A percentile compares a stretch with the other conserved stretches of the same genome.
phyloP scores from a whole-genome alignment of 2,797 vertebrate genomes.

The Squalus acanthias region DNA sequence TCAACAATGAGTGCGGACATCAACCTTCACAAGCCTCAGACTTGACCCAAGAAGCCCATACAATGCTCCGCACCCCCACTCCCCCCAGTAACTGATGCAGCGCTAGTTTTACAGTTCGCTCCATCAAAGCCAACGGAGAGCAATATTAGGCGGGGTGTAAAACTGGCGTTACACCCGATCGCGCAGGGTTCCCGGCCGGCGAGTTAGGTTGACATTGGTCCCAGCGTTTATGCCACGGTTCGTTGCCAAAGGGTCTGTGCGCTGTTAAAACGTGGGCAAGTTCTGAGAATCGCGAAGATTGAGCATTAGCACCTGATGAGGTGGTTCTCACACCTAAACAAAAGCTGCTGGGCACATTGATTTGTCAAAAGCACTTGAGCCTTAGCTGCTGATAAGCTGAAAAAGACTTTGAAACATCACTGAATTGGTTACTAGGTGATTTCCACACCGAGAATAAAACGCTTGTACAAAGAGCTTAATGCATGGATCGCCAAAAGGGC shows the following conservation, averaged over 20 bases:
- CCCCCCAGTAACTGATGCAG: background rate
- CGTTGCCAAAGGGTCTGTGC: too few relatives aligned
- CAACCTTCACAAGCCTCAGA: background rate
- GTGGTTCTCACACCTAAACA: background rate
- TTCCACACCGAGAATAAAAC: background rate
- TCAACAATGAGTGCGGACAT: background rate
- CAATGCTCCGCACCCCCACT: background rate
- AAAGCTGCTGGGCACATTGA: background rate
- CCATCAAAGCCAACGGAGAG: background rate
- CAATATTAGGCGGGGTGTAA: too few relatives aligned
- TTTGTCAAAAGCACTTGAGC: background rate
- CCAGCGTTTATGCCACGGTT: background rate
- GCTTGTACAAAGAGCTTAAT: background rate
- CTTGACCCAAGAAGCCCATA: background rate
- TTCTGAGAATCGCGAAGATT: too few relatives aligned
- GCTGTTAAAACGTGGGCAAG: background rate
- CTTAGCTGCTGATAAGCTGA: too few relatives aligned
- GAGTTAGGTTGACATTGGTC: background rate
- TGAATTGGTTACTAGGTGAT: background rate
- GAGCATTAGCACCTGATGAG: too few relatives aligned
- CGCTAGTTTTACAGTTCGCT: background rate
- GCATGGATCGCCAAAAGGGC: background rate
- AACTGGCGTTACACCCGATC: background rate
- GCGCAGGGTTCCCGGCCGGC: background rate
- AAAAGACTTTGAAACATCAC: background rate